Conservation (phyloP, 2,888 invertebrate species). For the Scaptomyza tumidula region DNA sequence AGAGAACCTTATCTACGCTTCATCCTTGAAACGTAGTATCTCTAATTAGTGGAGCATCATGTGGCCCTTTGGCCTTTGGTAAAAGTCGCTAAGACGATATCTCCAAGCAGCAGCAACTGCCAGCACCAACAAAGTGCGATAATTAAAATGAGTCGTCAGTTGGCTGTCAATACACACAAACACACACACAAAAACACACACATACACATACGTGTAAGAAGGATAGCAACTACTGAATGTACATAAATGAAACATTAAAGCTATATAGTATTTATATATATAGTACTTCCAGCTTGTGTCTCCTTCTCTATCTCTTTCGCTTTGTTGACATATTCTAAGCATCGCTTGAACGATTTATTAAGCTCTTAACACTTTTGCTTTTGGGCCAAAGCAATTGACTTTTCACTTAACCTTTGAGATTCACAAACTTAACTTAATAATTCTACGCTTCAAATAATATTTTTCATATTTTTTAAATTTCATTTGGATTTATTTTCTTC, state of each 20-base stretch:
- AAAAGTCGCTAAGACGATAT: constrained; percentile 18
- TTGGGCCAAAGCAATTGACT: background rate
- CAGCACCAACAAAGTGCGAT: constrained; percentile 13
- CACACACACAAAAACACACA: background rate
- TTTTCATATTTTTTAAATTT: too few relatives aligned
- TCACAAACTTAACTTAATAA: background rate
- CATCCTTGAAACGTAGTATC: constrained; percentile 37
- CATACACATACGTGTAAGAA: background rate
- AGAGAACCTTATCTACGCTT: background rate
- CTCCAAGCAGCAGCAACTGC: constrained; percentile 19
- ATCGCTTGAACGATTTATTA: background rate
- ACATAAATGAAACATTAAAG: too few relatives aligned
- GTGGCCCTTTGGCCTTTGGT: constrained; percentile 2
- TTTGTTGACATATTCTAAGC: background rate
- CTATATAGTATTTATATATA: too few relatives aligned
- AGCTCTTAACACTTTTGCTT: background rate
- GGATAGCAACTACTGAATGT: background rate
- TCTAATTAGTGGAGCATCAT: constrained; percentile 49
- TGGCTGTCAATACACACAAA: constrained; percentile 30
- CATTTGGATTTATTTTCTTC: too few relatives aligned
- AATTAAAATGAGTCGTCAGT: constrained; percentile 47
- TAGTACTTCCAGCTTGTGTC: background rate
- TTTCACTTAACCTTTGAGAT: background rate
- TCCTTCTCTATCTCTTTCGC: background rate
- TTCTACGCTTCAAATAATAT: background rate